Evolutionary conservation across 2,113 vertebrate species (phyloP).

Genomic region (Solea senegalensis): DNA sequence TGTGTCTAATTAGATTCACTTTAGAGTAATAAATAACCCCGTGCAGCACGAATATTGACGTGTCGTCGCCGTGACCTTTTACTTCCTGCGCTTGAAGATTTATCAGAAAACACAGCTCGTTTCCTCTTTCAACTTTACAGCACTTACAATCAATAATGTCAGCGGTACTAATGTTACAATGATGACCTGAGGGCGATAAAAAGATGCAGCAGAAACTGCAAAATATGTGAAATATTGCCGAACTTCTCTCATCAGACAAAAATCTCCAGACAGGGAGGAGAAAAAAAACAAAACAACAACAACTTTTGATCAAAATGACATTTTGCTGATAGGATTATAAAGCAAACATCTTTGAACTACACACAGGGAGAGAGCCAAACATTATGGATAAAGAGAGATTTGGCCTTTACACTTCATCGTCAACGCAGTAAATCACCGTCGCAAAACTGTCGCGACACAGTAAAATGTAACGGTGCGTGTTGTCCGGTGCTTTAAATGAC

Average conservation of each 20-base stretch:
- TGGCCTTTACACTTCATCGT: constrained; percentile 33
- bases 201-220: not conserved
- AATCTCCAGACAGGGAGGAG: not conserved
- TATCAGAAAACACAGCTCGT: not conserved
- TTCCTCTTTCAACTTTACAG: constrained; percentile 9
- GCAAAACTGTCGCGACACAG: constrained; percentile 5
- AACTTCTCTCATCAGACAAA: constrained; percentile 3
- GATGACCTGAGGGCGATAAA: not conserved
- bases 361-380: constrained; percentile 17
- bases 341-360: constrained; percentile 24
- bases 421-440: constrained; percentile 36
- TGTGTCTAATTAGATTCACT: too few relatives aligned
- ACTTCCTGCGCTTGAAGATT: not conserved
- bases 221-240: constrained; percentile 4
- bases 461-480: constrained; percentile 34
- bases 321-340: constrained; percentile 15
- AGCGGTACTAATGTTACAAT: constrained; percentile 3
- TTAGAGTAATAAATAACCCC: not conserved
- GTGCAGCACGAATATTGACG: not conserved
- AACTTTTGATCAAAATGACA: constrained; percentile 33
- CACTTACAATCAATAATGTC: constrained; percentile 1
- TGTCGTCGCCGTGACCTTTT: not conserved
- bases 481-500: constrained; percentile 37
- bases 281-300: not conserved
- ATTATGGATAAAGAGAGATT: constrained; percentile 42